phyloP scores from a whole-genome alignment of 1,140 invertebrate species.

The Zaprionus camerounensis region DNA sequence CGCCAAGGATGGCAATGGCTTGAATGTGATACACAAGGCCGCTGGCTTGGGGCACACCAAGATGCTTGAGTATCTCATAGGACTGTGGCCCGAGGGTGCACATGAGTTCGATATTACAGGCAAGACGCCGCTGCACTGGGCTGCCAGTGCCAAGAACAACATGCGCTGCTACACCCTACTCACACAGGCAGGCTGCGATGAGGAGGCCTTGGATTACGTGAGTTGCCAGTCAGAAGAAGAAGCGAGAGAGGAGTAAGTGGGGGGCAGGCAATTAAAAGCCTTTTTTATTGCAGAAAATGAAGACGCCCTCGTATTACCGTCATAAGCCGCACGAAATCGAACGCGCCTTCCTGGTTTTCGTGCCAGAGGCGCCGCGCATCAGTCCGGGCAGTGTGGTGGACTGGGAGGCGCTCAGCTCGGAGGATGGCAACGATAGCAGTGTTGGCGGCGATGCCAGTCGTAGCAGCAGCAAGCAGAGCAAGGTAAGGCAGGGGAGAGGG shows the following conservation, averaged over 20 bases:
- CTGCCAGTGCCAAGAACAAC: slow-evolving; percentile 90
- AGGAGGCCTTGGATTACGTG: slow-evolving; percentile 92
- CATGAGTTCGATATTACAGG: slow-evolving; percentile 91
- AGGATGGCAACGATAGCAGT: slow-evolving; percentile 61
- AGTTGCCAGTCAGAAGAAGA: slow-evolving; percentile 64
- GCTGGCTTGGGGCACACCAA: slow-evolving; percentile 91
- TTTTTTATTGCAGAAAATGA: slow-evolving; percentile 89
- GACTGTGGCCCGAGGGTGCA: slow-evolving; percentile 88
- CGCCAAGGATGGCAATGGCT: slow-evolving; percentile 92
- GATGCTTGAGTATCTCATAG: slow-evolving; percentile 90
- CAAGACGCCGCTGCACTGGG: slow-evolving; percentile 95
- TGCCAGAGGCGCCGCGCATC: slow-evolving; percentile 92
- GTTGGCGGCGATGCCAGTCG: slow-evolving; percentile 44
- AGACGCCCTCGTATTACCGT: slow-evolving; percentile 91
- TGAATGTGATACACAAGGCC: slow-evolving; percentile 93
- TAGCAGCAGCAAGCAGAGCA: slow-evolving; percentile 46
- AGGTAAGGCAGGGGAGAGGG: slow-evolving; percentile 34
- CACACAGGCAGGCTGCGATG: slow-evolving; percentile 90
- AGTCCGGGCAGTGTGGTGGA: slow-evolving; percentile 89
- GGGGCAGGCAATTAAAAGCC: slow-evolving; percentile 54
- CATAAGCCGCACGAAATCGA: slow-evolving; percentile 91
- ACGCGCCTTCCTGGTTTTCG: slow-evolving; percentile 87
- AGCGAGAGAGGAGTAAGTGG: not conserved
- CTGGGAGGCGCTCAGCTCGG: slow-evolving; percentile 86
- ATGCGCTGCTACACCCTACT: slow-evolving; percentile 90